Evolutionary conservation across 1,140 invertebrate species (phyloP).

Genomic region (Drosophila trapezifrons): DNA sequence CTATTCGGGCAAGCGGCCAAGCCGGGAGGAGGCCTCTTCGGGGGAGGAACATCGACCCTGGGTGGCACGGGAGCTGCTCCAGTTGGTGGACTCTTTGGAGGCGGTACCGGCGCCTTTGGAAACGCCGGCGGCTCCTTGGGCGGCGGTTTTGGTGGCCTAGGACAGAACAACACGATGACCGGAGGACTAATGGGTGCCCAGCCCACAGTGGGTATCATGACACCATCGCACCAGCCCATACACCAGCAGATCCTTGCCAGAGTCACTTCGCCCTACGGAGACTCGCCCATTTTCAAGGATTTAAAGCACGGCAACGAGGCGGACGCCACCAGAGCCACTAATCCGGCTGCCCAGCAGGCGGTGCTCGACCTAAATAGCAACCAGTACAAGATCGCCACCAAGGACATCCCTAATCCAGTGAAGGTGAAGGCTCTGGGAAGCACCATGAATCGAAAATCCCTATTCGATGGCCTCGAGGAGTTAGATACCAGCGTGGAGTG

Average conservation of each 20-base stretch:
- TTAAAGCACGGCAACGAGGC: slow-evolving; percentile 86
- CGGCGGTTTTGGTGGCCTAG: slow-evolving; percentile 49
- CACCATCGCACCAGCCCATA: slow-evolving; percentile 82
- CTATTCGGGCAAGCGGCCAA: slow-evolving; percentile 72
- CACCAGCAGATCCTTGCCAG: slow-evolving; percentile 89
- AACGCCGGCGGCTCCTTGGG: slow-evolving; percentile 33
- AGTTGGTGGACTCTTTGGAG: slow-evolving; percentile 83
- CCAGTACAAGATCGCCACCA: slow-evolving; percentile 87
- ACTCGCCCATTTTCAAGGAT: slow-evolving; percentile 90
- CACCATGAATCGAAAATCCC: slow-evolving; percentile 87
- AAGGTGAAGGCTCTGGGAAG: slow-evolving; percentile 86
- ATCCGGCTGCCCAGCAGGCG: slow-evolving; percentile 88
- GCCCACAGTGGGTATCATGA: slow-evolving; percentile 35
- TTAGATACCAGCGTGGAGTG: slow-evolving; percentile 88
- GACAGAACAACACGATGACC: slow-evolving; percentile 38
- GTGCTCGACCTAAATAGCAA: slow-evolving; percentile 85
- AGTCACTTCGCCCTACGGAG: slow-evolving; percentile 90
- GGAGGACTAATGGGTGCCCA: slow-evolving; percentile 53
- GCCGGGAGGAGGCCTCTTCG: slow-evolving; percentile 84
- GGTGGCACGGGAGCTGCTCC: slow-evolving; percentile 44
- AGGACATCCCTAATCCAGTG: slow-evolving; percentile 86
- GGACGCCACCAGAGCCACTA: slow-evolving; percentile 90
- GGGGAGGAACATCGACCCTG: slow-evolving; percentile 55
- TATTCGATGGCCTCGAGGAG: slow-evolving; percentile 89
- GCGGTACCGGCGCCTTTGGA: slow-evolving; percentile 74